Conservation (phyloP, 2,888 invertebrate genomes). For the Balanococcus diminutus region DNA sequence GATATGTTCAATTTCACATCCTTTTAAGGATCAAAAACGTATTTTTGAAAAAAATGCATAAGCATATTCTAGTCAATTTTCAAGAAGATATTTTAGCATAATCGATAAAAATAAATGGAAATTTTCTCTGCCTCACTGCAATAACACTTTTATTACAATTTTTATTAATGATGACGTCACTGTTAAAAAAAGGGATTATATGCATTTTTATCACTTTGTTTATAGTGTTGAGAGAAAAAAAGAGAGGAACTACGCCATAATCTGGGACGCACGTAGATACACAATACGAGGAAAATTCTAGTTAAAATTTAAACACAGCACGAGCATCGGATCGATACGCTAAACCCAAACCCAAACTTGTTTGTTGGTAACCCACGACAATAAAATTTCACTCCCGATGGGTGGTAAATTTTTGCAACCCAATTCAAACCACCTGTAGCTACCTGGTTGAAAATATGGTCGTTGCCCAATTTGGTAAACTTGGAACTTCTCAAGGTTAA, state of each 20-base stretch:
- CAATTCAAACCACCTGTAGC: conserved; percentile 32
- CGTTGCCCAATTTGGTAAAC: conserved; percentile 11
- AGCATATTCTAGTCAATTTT: too few relatives aligned
- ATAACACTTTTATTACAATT: too few relatives aligned
- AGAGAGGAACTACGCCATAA: neutral
- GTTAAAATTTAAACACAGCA: neutral
- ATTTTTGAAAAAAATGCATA: too few relatives aligned
- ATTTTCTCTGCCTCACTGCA: too few relatives aligned
- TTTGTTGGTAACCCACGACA: neutral
- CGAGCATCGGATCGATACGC: neutral
- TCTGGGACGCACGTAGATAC: neutral
- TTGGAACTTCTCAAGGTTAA: conserved; percentile 25
- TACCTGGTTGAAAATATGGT: neutral
- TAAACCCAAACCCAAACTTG: conserved; percentile 13
- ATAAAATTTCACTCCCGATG: neutral
- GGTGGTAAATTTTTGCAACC: conserved; percentile 12
- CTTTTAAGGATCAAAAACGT: too few relatives aligned
- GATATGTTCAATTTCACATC: too few relatives aligned
- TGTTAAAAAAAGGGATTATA: too few relatives aligned
- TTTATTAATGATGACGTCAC: too few relatives aligned
- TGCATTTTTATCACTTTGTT: too few relatives aligned
- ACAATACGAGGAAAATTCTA: neutral
- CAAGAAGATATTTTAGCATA: too few relatives aligned
- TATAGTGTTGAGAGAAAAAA: too few relatives aligned
- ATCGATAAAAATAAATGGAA: too few relatives aligned